Base-by-base conservation (phyloP, 2,797 vertebrate species). In the Allobates femoralis region DNA sequence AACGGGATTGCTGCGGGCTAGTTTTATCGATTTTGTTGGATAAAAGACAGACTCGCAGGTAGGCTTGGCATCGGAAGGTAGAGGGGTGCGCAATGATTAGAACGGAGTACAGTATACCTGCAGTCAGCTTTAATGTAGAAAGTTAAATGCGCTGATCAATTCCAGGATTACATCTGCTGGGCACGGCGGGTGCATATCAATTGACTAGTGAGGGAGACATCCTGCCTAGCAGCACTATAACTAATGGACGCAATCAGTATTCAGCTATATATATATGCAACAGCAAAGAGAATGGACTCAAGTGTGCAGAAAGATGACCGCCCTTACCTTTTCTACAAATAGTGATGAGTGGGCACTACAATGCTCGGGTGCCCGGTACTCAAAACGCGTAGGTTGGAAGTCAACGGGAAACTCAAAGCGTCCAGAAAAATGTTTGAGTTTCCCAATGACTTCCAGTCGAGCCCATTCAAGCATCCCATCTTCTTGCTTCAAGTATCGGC, bases 41-140 rank as follows among this genome's bases (percentile, higher is more conserved):
- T 82, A 69, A 71, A 46, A 81, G 79, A 53, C 64, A 55, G 78
- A 32, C 79, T 67, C 50, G 28, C 62, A 67, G 62, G 79, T 81
- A 69, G 79, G 26, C 64, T 64, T n/a, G 64, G 41, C 32, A 69
- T n/a, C 16, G 64, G 11, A 81, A 28, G 28, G 21, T 51, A n/a
- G 19, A 55, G 28, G 62, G 14, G n/a, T 53, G 53, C 11, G 53
- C 30, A 28, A 56, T 74, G 67, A 32, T 74, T 46, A 21, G 15
- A 62, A 10, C 55, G 7, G n/a, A 28, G 53, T 73, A 82, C 23
- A 58, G 50, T 73, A 23, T 46, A 74, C 81, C 81, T 74, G 53
- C 81, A 41, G 51, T 58, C 16, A 46, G 67, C 81, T 83, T 83
- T 60, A 46, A 58, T 74, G 67, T 50, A 81, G 28, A 83, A 73